Percentiles rank a stretch among this genome's conserved stretches.
These are phyloP conservation scores for Xanthia icteritia DNA, from an alignment of 2,888 invertebrate species.

Conservation along the genomic window DNA sequence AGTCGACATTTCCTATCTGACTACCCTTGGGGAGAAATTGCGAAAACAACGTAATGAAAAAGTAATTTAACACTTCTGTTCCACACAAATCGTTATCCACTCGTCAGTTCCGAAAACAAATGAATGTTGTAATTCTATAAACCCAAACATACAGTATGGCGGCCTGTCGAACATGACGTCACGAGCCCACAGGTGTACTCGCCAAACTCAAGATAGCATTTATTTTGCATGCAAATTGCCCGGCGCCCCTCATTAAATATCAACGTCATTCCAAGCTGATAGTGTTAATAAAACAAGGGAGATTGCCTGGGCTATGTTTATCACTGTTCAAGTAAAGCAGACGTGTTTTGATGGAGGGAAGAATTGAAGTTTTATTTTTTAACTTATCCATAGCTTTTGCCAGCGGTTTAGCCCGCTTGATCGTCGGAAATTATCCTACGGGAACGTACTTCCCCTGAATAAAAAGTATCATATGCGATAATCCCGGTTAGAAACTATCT, in stretches of 20 bases:
- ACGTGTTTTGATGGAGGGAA: not conserved
- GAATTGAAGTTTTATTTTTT: not conserved
- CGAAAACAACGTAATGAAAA: not conserved
- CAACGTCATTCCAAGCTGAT: constrained; percentile 55
- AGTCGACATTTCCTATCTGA: no score
- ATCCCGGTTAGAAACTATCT: no score
- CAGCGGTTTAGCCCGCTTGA: no score
- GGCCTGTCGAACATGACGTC: constrained; percentile 53
- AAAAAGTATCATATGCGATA: no score
- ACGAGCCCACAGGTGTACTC: constrained; percentile 56
- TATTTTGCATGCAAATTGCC: constrained; percentile 66
- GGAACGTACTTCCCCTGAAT: no score
- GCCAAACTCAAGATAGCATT: constrained; percentile 47
- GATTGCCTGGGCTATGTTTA: constrained; percentile 43
- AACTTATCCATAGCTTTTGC: no score
- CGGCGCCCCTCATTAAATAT: constrained; percentile 64
- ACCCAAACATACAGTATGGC: constrained; percentile 21
- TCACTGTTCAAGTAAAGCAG: constrained; percentile 12
- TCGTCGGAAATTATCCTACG: no score
- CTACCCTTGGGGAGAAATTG: no score
- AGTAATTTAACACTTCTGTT: not conserved
- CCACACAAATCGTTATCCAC: not conserved
- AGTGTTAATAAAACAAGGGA: constrained; percentile 60
- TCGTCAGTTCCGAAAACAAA: constrained; percentile 4
- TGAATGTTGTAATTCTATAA: not conserved